Evolutionary conservation across 1,140 invertebrate genomes (phyloP).

Genomic region (Drosophila pectinifera): DNA sequence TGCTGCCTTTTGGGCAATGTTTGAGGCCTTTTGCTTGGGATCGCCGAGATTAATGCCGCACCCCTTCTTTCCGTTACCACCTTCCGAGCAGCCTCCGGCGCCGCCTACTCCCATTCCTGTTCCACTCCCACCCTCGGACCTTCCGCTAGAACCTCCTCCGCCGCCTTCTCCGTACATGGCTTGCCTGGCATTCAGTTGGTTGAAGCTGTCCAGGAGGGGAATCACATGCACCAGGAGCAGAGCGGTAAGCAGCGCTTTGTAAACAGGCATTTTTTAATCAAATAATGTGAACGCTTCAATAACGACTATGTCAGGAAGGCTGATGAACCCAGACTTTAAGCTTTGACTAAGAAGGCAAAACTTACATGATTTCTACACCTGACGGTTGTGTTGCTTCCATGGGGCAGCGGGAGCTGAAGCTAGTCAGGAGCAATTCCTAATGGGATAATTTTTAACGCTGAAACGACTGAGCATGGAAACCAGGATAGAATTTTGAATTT

Average conservation of each 20-base stretch:
- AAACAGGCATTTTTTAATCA: constrained; percentile 43
- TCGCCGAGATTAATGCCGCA: constrained; percentile 2
- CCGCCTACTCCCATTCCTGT: not conserved
- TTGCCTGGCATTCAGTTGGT: not conserved
- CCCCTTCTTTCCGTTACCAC: not conserved
- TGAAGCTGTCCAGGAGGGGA: constrained; percentile 33
- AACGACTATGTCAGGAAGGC: constrained; percentile 3
- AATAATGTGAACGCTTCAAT: not conserved
- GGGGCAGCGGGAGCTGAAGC: constrained; percentile 35
- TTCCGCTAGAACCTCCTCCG: not conserved
- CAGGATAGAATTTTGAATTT: constrained; percentile 20
- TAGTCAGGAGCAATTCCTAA: constrained; percentile 35
- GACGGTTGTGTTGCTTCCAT: not conserved
- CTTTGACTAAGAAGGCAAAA: not conserved
- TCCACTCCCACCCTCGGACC: not conserved
- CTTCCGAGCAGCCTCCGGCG: not conserved
- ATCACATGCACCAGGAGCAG: constrained; percentile 33
- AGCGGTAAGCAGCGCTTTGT: constrained; percentile 14
- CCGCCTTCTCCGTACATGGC: constrained; percentile 34
- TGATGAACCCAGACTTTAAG: not conserved
- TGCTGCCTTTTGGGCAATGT: constrained; percentile 88
- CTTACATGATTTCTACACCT: not conserved
- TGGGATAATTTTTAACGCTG: not conserved
- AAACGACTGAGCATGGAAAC: not conserved
- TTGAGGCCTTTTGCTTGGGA: constrained; percentile 85